Percentiles rank a stretch among this genome's conserved stretches.
These are phyloP conservation scores for Zonitis immaculata DNA, from an alignment of 2,888 invertebrate species.

Conservation along the genomic window DNA sequence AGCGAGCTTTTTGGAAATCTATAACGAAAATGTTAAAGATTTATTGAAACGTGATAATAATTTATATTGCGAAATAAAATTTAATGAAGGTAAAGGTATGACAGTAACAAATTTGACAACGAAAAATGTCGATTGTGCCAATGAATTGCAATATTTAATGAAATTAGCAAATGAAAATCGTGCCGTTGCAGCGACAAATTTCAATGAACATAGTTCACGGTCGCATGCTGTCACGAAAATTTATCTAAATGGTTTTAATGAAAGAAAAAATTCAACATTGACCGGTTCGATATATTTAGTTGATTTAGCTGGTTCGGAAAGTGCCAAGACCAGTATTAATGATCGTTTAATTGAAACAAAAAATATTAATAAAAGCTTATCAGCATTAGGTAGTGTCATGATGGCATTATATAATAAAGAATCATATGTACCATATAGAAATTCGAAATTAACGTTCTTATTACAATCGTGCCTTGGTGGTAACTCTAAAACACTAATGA, in stretches of 20 bases:
- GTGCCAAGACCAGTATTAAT: conserved; percentile 53
- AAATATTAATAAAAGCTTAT: conserved; percentile 77
- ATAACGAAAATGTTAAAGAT: conserved; percentile 59
- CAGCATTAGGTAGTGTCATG: conserved; percentile 77
- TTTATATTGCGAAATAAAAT: conserved; percentile 55
- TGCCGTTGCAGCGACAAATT: conserved; percentile 55
- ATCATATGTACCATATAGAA: conserved; percentile 81
- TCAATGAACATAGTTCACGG: conserved; percentile 55
- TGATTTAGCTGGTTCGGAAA: conserved; percentile 84
- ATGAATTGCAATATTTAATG: conserved; percentile 66
- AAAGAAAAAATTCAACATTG: conserved; percentile 57
- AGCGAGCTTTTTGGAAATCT: conserved; percentile 65
- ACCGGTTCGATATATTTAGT: conserved; percentile 74
- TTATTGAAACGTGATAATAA: conserved; percentile 47
- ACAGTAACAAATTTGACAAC: conserved; percentile 57
- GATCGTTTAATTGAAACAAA: conserved; percentile 74
- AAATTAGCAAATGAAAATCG: conserved; percentile 73
- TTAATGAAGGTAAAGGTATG: conserved; percentile 52
- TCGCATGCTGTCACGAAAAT: conserved; percentile 57
- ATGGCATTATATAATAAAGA: conserved; percentile 78
- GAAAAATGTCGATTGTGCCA: conserved; percentile 59
- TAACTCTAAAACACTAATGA: conserved; percentile 90
- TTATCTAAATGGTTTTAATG: conserved; percentile 62
- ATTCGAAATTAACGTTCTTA: conserved; percentile 84
- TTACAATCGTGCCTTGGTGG: conserved; percentile 86